Conservation (phyloP, 1,140 invertebrate species). For the Papilio machaon region DNA sequence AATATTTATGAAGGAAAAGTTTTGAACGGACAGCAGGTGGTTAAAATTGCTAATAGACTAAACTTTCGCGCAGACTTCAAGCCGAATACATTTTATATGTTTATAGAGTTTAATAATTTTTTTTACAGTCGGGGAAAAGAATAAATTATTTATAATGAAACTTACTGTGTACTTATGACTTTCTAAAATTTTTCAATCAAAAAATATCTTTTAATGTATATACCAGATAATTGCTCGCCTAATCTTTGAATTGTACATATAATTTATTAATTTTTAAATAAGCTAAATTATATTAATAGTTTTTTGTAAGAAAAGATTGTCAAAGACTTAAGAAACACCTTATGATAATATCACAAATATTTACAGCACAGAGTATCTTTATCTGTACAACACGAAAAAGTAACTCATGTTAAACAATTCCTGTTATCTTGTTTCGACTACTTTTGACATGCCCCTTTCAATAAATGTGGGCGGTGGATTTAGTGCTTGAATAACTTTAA, state of each 20-base stretch:
- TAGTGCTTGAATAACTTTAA: constrained; percentile 54
- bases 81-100: constrained; percentile 31
- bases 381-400: background rate
- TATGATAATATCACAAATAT: too few relatives aligned
- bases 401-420: background rate
- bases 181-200: too few relatives aligned
- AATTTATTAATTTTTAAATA: too few relatives aligned
- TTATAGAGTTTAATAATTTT: background rate
- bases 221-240: too few relatives aligned
- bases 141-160: background rate
- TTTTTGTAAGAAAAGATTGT: too few relatives aligned
- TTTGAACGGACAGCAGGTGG: constrained; percentile 29
- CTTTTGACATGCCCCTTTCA: constrained; percentile 37
- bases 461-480: constrained; percentile 54
- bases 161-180: too few relatives aligned
- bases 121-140: constrained; percentile 7
- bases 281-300: too few relatives aligned
- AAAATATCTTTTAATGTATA: too few relatives aligned
- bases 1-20: constrained; percentile 39
- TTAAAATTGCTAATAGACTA: constrained; percentile 38
- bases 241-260: too few relatives aligned
- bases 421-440: constrained; percentile 3
- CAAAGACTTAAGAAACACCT: too few relatives aligned
- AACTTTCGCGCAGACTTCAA: constrained; percentile 19
- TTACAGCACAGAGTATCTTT: background rate